These are phyloP conservation scores for Avahi laniger DNA, from an alignment of 2,797 vertebrate genomes.

Conservation along the genomic window DNA sequence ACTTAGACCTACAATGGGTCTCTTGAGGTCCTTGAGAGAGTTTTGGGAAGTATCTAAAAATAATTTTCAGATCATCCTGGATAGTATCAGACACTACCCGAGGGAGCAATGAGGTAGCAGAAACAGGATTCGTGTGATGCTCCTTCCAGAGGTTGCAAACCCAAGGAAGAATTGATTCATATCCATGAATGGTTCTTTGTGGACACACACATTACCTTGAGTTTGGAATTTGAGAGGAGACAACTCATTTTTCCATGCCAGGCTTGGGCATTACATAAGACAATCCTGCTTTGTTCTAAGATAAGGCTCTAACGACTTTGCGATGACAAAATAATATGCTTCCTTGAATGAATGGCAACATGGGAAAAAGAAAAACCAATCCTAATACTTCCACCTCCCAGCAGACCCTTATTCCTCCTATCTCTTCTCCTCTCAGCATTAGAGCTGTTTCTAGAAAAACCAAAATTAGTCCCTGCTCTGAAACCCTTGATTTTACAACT, in stretches of 20 bases:
- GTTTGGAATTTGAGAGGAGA: conserved; percentile 24
- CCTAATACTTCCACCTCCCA: not conserved
- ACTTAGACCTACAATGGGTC: not conserved
- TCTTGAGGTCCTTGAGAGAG: not conserved
- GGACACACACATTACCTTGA: not conserved
- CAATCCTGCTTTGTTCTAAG: not conserved
- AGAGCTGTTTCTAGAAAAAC: not conserved
- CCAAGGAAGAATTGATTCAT: not conserved
- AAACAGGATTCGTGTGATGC: not conserved
- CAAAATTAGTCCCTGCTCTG: not conserved
- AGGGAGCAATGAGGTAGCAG: not conserved
- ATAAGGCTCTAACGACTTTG: not conserved
- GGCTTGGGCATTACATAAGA: not conserved
- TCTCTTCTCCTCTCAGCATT: not conserved
- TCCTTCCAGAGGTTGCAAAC: not conserved
- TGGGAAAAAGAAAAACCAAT: not conserved
- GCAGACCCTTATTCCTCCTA: not conserved
- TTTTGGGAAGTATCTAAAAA: not conserved
- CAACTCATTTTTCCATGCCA: not conserved
- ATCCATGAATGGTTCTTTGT: not conserved
- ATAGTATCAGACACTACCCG: not conserved
- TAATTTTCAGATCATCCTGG: not conserved
- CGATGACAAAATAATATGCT: not conserved
- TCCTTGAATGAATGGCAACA: not conserved
- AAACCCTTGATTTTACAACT: not conserved